A percentile compares a stretch with the other conserved stretches of the same genome.
Conservation (phyloP, 2,797 vertebrate species). For the Botia almorhae region DNA sequence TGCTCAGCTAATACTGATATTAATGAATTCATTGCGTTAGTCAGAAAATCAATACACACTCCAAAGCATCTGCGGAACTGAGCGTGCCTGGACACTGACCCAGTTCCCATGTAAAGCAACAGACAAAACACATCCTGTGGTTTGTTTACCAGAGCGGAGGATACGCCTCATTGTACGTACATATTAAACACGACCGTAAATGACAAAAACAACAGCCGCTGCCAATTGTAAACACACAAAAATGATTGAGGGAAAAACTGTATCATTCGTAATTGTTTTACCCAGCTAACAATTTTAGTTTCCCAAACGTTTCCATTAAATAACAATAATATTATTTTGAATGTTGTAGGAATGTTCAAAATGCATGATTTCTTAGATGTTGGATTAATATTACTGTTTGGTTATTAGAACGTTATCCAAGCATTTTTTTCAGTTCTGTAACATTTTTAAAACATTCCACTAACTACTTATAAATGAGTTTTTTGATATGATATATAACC, state of each 20-base stretch:
- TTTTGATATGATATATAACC: too few relatives aligned
- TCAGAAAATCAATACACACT: slow-evolving; percentile 85
- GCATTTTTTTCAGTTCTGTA: too few relatives aligned
- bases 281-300: neutral
- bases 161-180: slow-evolving; percentile 4
- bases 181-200: neutral
- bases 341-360: too few relatives aligned
- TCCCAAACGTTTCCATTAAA: too few relatives aligned
- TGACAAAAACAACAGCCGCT: slow-evolving; percentile 20
- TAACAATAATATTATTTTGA: too few relatives aligned
- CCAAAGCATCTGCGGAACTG: slow-evolving; percentile 58
- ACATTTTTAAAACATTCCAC: too few relatives aligned
- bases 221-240: slow-evolving; percentile 47
- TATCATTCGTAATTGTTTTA: too few relatives aligned
- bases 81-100: slow-evolving; percentile 78
- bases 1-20: slow-evolving; percentile 81
- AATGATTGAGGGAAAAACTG: slow-evolving; percentile 39
- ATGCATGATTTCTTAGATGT: too few relatives aligned
- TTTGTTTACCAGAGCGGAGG: slow-evolving; percentile 64
- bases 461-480: too few relatives aligned
- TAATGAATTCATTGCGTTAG: slow-evolving; percentile 84
- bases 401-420: too few relatives aligned
- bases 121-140: slow-evolving; percentile 65
- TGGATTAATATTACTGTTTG: too few relatives aligned
- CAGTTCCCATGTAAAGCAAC: slow-evolving; percentile 77